A percentile compares a stretch with the other conserved stretches of the same genome.
Evolutionary conservation across 2,797 vertebrate species (phyloP).

Genomic region (Coracias cyanogaster): DNA sequence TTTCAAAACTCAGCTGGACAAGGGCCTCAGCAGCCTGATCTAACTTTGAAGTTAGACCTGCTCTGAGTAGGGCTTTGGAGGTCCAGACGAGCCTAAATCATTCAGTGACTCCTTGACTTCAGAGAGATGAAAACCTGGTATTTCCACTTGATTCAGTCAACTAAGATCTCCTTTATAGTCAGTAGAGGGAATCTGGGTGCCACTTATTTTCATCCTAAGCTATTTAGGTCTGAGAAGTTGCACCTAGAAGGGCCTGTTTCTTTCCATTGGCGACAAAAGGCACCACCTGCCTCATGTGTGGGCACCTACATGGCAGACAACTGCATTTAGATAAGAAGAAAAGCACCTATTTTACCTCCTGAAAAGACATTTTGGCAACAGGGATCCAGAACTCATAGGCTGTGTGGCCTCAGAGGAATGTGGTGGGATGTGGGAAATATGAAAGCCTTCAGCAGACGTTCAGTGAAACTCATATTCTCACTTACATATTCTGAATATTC

Average conservation of each 20-base stretch:
- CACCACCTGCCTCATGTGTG: neutral
- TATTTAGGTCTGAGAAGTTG: neutral
- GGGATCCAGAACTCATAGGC: neutral
- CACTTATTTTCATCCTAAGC: neutral
- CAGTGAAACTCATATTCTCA: neutral
- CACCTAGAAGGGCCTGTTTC: neutral
- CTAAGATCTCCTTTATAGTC: neutral
- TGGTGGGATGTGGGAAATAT: neutral
- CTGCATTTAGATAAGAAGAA: neutral
- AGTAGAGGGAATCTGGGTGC: neutral
- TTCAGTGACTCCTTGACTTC: neutral
- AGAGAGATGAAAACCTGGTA: neutral
- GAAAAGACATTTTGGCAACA: neutral
- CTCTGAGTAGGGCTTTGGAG: neutral
- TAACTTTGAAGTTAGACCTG: neutral
- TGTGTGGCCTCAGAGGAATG: neutral
- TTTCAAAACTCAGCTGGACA: neutral
- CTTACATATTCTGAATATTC: neutral
- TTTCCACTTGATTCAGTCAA: neutral
- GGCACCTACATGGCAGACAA: fast-evolving
- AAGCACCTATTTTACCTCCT: neutral
- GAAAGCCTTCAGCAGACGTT: neutral
- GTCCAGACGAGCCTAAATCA: neutral
- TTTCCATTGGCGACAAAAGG: neutral
- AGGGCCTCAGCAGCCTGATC: neutral